These are phyloP conservation scores for Delphinus delphis DNA, from an alignment of 2,113 vertebrate species.

Conservation along the genomic window DNA sequence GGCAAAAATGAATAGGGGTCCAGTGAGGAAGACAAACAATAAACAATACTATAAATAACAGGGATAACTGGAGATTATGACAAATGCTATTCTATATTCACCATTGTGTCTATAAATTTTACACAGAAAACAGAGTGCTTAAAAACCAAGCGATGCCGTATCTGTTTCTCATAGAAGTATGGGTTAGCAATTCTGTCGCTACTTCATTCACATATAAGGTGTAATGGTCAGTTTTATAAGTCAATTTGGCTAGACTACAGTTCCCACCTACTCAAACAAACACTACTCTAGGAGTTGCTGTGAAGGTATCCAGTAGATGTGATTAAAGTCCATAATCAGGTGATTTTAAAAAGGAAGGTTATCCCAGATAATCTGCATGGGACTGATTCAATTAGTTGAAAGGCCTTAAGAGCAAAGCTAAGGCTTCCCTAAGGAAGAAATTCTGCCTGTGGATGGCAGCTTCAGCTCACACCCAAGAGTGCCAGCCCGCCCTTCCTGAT, in stretches of 20 bases:
- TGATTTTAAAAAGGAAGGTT: neutral
- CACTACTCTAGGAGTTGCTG: neutral
- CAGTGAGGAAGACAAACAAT: neutral
- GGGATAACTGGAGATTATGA: neutral
- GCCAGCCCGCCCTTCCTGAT: neutral
- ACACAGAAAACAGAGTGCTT: neutral
- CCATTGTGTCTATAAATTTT: neutral
- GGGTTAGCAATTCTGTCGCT: neutral
- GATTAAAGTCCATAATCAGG: neutral
- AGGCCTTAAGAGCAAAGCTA: neutral
- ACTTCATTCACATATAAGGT: neutral
- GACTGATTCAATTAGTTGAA: neutral
- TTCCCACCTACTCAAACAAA: neutral
- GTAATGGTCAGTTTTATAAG: neutral
- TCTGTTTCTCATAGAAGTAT: neutral
- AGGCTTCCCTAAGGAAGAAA: neutral
- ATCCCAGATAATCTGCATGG: neutral
- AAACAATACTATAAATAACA: constrained; percentile 5
- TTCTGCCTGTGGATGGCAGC: neutral
- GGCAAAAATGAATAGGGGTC: neutral
- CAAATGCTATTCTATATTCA: neutral
- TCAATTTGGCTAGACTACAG: neutral
- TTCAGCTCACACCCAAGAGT: neutral
- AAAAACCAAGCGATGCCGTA: neutral
- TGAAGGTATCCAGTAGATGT: neutral